Conservation (phyloP, 1,140 invertebrate species). For the Gonioctena quinquepunctata region DNA sequence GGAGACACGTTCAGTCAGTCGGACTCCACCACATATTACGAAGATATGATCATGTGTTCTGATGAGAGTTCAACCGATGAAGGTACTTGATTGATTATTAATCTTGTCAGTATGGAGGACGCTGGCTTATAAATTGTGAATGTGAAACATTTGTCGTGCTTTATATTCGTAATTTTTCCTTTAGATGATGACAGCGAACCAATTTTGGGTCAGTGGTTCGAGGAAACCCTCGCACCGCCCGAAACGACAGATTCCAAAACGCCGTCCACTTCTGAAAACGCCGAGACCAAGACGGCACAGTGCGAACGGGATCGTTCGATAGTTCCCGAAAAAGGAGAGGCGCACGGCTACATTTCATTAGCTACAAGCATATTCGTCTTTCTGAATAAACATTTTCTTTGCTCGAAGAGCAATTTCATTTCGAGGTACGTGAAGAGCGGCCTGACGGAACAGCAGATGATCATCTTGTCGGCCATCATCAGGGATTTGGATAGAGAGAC, state of each 20-base stretch:
- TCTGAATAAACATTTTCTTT: conserved; percentile 67
- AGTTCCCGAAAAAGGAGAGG: conserved; percentile 86
- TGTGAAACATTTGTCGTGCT: no score
- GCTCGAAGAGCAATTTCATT: conserved; percentile 63
- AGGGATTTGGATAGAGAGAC: conserved; percentile 86
- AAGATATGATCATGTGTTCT: conserved; percentile 87
- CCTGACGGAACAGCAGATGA: conserved; percentile 75
- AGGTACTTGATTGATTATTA: conserved; percentile 56
- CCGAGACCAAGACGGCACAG: conserved; percentile 50
- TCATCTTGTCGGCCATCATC: conserved; percentile 80
- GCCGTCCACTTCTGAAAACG: conserved; percentile 57
- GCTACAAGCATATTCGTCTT: conserved; percentile 76
- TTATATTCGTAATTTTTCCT: not conserved
- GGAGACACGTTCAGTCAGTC: conserved; percentile 83
- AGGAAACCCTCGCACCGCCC: conserved; percentile 83
- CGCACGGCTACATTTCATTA: conserved; percentile 79
- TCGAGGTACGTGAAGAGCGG: conserved; percentile 64
- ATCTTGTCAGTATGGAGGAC: no score
- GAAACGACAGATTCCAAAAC: conserved; percentile 67
- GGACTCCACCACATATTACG: conserved; percentile 91
- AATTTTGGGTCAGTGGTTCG: conserved; percentile 89
- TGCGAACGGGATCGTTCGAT: conserved; percentile 56
- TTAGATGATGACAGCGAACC: conserved; percentile 83
- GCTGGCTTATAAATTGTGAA: no score
- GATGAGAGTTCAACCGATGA: conserved; percentile 87